These are phyloP conservation scores for Linnaemya tessellans DNA, from an alignment of 2,888 invertebrate genomes.

Conservation along the genomic window DNA sequence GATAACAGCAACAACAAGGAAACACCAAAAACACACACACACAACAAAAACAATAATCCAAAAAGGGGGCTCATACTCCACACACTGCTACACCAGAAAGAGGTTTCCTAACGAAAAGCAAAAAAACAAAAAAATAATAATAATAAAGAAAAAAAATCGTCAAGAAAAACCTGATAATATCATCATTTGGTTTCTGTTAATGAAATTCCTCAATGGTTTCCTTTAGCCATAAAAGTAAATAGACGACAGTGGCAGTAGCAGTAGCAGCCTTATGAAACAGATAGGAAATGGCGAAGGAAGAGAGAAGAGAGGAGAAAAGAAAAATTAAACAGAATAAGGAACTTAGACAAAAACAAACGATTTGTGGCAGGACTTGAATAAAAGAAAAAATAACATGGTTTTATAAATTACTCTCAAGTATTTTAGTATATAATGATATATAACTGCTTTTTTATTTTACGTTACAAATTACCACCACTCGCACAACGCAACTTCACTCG, in stretches of 20 bases:
- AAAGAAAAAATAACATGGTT: conserved; percentile 23
- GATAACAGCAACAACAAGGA: conserved; percentile 28
- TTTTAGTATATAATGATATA: not conserved
- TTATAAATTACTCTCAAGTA: conserved; percentile 21
- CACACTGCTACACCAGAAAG: not conserved
- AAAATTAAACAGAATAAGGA: not conserved
- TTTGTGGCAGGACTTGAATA: conserved; percentile 53
- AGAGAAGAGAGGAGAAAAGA: conserved; percentile 1
- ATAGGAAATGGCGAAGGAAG: not conserved
- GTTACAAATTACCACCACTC: conserved; percentile 10
- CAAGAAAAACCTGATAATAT: conserved; percentile 56
- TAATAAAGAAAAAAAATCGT: not conserved
- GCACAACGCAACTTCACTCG: not conserved
- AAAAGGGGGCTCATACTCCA: conserved; percentile 31
- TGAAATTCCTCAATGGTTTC: conserved; percentile 62
- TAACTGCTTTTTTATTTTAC: not conserved
- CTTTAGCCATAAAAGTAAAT: conserved; percentile 37
- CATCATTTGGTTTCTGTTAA: conserved; percentile 62
- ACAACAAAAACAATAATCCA: conserved; percentile 13
- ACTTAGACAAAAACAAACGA: conserved; percentile 47
- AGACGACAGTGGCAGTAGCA: not conserved
- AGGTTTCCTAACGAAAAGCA: not conserved
- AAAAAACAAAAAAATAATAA: not conserved
- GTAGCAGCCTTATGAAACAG: not conserved
- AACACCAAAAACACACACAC: not conserved